phyloP scores from a whole-genome alignment of 2,113 vertebrate genomes.

The Leucopsar rothschildi region DNA sequence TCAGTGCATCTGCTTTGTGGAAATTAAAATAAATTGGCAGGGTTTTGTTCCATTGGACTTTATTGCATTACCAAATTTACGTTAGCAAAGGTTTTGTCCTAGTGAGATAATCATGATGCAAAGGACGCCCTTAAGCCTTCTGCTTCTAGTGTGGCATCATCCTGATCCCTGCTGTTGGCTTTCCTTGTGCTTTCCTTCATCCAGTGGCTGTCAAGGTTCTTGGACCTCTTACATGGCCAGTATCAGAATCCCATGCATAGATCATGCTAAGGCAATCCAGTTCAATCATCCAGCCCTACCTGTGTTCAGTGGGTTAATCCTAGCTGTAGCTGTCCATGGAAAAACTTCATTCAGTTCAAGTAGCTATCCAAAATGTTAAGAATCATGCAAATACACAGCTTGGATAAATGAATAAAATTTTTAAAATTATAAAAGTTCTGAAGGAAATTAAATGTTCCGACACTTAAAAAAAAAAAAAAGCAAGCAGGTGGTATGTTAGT shows the following conservation, averaged over 20 bases:
- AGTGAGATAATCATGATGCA: not conserved
- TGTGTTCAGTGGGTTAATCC: not conserved
- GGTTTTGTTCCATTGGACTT: not conserved
- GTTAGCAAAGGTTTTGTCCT: not conserved
- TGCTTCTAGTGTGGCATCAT: not conserved
- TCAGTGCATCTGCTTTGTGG: not conserved
- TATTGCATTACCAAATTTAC: fast-evolving
- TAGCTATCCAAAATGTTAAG: not conserved
- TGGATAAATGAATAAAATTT: not conserved
- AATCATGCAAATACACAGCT: not conserved
- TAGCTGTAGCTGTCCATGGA: not conserved
- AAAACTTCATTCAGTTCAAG: not conserved
- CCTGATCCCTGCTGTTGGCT: not conserved
- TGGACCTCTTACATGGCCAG: not conserved
- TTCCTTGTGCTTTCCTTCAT: not conserved
- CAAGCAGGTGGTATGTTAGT: not conserved
- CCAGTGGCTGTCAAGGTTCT: not conserved
- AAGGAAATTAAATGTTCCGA: not conserved
- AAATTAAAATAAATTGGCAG: not conserved
- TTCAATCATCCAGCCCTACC: not conserved
- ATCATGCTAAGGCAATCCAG: not conserved
- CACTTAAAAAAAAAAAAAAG: too few relatives aligned
- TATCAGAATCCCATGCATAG: not conserved
- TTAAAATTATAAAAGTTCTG: not conserved
- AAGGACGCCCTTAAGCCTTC: not conserved